A percentile compares a stretch with the other conserved stretches of the same genome.
phyloP scores from a whole-genome alignment of 1,140 invertebrate genomes.

The Nomia melanderi region DNA sequence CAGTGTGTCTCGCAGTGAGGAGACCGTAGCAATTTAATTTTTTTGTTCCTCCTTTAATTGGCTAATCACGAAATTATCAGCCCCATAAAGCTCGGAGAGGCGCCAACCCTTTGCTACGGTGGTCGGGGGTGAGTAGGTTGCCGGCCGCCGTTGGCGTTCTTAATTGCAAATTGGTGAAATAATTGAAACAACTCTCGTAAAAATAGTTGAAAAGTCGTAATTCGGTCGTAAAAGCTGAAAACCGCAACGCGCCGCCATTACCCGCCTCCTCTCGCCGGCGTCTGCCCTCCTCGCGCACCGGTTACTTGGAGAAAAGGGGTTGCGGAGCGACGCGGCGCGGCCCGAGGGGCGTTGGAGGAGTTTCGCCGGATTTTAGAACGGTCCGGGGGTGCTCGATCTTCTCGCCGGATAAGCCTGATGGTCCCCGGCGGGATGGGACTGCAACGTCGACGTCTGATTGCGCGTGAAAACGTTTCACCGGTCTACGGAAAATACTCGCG shows the following conservation, averaged over 20 bases:
- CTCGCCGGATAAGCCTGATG: constrained; percentile 66
- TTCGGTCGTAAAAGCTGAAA: constrained; percentile 76
- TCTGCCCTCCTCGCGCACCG: constrained; percentile 52
- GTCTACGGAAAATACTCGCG: no score
- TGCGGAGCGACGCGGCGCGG: constrained; percentile 10
- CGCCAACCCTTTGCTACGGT: constrained; percentile 63
- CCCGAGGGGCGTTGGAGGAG: constrained; percentile 46
- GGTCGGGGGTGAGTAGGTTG: constrained; percentile 25
- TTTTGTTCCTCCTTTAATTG: constrained; percentile 69
- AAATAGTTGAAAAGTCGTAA: constrained; percentile 80
- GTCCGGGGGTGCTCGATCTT: constrained; percentile 60
- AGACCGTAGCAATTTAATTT: constrained; percentile 48
- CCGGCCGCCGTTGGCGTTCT: constrained; percentile 63
- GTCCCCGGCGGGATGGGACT: constrained; percentile 55
- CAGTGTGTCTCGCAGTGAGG: constrained; percentile 2
- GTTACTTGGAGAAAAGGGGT: constrained; percentile 61
- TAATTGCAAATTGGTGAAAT: constrained; percentile 80
- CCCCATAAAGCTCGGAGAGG: constrained; percentile 69
- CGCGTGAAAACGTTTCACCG: constrained; percentile 35
- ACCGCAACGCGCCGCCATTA: constrained; percentile 73
- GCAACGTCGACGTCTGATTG: constrained; percentile 35
- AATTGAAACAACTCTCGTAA: constrained; percentile 81
- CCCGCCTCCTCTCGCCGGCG: constrained; percentile 12
- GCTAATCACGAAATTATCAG: constrained; percentile 75
- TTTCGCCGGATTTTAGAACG: constrained; percentile 59